Evolutionary conservation across 2,888 invertebrate species (phyloP).

Genomic region (Osedax frankpressi): DNA sequence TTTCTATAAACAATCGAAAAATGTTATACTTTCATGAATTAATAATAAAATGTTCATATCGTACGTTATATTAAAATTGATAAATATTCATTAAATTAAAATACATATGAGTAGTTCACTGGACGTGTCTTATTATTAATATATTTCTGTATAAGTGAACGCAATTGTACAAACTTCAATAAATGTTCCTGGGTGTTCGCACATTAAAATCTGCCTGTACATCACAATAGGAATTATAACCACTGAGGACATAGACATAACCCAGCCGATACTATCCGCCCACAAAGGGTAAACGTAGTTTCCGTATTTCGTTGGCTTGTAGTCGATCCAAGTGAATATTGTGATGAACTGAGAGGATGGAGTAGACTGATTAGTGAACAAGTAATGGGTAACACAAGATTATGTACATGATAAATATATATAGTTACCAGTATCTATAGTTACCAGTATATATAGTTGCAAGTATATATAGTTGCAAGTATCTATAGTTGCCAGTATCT

Average conservation of each 20-base stretch:
- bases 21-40: no score
- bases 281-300: slow-evolving; percentile 36
- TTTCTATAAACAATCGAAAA: slow-evolving; percentile 29
- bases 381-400: no score
- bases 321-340: slow-evolving; percentile 40
- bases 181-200: slow-evolving; percentile 25
- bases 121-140: no score
- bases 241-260: slow-evolving; percentile 37
- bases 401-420: no score
- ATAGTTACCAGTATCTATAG: no score
- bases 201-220: slow-evolving; percentile 28
- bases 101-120: no score
- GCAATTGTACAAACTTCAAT: slow-evolving; percentile 24
- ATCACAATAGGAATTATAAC: slow-evolving; percentile 32
- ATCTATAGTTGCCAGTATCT: no score
- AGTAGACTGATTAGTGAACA: no score
- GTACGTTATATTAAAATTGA: not conserved
- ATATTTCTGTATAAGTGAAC: no score
- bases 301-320: slow-evolving; percentile 33
- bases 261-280: slow-evolving; percentile 41
- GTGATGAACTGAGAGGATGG: slow-evolving; percentile 53
- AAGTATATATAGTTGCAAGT: no score
- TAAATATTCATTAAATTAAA: not conserved
- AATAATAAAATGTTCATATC: not conserved
- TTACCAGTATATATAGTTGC: no score